Conservation (phyloP, 2,888 invertebrate species). For the Theodoxus fluviatilis region DNA sequence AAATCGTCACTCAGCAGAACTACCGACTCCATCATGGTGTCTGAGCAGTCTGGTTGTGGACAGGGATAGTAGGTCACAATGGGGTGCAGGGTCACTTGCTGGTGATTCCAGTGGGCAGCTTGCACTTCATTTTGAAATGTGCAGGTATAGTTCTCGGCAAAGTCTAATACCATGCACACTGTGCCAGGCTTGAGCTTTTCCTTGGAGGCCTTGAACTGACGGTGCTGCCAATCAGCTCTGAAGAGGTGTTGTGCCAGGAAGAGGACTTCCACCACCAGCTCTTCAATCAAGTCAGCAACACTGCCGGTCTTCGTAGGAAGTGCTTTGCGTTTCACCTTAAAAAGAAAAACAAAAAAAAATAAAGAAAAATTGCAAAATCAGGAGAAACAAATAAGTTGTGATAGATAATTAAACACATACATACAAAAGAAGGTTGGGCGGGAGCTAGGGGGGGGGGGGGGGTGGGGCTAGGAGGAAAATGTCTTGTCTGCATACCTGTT, state of each 20-base stretch:
- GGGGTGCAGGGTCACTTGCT: conserved; percentile 3
- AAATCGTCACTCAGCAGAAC: not conserved
- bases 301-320: no score
- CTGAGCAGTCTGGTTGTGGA: not conserved
- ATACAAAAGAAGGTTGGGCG: no score
- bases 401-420: no score
- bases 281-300: no score
- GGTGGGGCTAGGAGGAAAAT: no score
- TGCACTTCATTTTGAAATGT: no score
- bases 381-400: no score
- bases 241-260: conserved; percentile 8
- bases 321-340: no score
- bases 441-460: no score
- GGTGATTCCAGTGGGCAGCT: conserved; percentile 18
- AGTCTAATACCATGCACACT: conserved; percentile 20
- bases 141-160: conserved; percentile 18
- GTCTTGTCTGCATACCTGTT: no score
- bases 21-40: conserved; percentile 8
- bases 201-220: not conserved
- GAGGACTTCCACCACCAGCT: not conserved
- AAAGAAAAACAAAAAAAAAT: no score
- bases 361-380: no score
- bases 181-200: not conserved
- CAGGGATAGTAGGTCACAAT: conserved; percentile 14
- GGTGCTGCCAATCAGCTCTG: conserved; percentile 13